Percentiles rank a stretch among this genome's conserved stretches.
These are phyloP conservation scores for Pardalotus punctatus DNA, from an alignment of 2,113 vertebrate genomes.

Conservation along the genomic window DNA sequence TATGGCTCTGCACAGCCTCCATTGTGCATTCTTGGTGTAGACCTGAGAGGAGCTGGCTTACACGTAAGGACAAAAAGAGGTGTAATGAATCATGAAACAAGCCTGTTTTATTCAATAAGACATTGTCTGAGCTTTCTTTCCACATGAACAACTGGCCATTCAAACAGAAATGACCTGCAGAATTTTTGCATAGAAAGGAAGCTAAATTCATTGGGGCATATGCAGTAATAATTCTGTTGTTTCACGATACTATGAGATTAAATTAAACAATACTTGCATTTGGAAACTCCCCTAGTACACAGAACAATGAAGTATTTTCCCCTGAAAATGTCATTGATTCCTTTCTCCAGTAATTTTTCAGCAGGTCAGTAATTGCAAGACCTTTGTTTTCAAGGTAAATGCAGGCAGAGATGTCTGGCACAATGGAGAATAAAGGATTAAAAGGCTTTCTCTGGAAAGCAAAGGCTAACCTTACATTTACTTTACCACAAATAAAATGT, in stretches of 20 bases:
- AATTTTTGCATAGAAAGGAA: slow-evolving; percentile 51
- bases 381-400: neutral
- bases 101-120: slow-evolving; percentile 54
- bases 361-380: neutral
- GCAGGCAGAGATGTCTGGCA: neutral
- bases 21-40: neutral
- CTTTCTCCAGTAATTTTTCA: neutral
- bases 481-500: neutral
- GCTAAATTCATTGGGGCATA: neutral
- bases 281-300: neutral
- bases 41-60: slow-evolving; percentile 38
- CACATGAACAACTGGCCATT: slow-evolving; percentile 49
- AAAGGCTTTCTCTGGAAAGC: neutral
- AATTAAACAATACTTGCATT: slow-evolving; percentile 29
- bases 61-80: slow-evolving; percentile 8
- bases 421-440: neutral
- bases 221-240: slow-evolving; percentile 2
- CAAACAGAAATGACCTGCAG: slow-evolving; percentile 54
- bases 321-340: neutral
- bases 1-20: neutral
- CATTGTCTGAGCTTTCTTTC: slow-evolving; percentile 49
- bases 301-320: neutral
- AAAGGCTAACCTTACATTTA: neutral
- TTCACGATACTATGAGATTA: neutral
- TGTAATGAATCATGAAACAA: slow-evolving; percentile 67